Evolutionary conservation across 2,888 invertebrate genomes (phyloP).

Genomic region (Mantis religiosa): DNA sequence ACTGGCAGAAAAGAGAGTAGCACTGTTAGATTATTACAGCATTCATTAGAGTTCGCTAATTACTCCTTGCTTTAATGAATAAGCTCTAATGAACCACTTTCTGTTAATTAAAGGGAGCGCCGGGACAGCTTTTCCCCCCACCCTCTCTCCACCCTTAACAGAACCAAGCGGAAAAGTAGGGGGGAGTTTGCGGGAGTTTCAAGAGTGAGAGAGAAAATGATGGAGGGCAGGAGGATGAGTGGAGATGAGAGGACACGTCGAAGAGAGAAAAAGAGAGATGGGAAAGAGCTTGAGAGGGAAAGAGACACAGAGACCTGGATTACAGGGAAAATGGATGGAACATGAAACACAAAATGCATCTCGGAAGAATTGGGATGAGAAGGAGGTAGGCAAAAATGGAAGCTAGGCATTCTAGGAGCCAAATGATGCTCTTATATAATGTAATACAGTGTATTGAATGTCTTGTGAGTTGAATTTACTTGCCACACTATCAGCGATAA

Average conservation of each 20-base stretch:
- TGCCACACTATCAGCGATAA: too few relatives aligned
- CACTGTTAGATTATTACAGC: slow-evolving; percentile 64
- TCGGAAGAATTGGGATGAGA: not conserved
- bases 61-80: slow-evolving; percentile 87
- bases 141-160: slow-evolving; percentile 36
- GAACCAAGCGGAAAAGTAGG: slow-evolving; percentile 41
- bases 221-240: slow-evolving; percentile 3
- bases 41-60: slow-evolving; percentile 85
- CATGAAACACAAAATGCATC: not conserved
- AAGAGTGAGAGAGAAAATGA: slow-evolving; percentile 11
- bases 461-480: too few relatives aligned
- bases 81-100: slow-evolving; percentile 88
- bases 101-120: slow-evolving; percentile 80
- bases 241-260: not conserved
- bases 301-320: not conserved
- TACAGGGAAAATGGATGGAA: not conserved
- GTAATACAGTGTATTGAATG: not conserved
- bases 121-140: slow-evolving; percentile 35
- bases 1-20: slow-evolving; percentile 17
- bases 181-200: slow-evolving; percentile 38
- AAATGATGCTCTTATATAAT: not conserved
- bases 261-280: not conserved
- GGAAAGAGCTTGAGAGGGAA: not conserved
- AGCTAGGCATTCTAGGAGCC: not conserved
- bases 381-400: not conserved